phyloP scores from a whole-genome alignment of 2,797 vertebrate species.

The Tenualosa ilisha region DNA sequence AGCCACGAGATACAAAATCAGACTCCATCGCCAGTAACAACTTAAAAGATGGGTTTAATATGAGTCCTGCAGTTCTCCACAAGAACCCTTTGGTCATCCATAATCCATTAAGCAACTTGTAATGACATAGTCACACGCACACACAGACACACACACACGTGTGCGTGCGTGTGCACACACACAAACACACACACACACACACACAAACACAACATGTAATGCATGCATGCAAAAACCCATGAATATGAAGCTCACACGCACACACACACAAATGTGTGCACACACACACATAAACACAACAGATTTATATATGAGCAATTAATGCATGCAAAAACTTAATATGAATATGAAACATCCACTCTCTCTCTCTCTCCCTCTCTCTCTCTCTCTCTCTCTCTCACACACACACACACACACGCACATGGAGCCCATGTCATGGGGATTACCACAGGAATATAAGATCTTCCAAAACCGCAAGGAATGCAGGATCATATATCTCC shows the following conservation, averaged over 20 bases:
- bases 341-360: background rate
- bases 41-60: background rate
- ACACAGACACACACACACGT: background rate
- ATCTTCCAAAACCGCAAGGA: background rate
- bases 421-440: conserved; percentile 4
- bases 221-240: no score
- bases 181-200: background rate
- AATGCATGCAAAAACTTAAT: background rate
- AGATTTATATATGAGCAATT: background rate
- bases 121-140: background rate
- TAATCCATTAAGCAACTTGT: background rate
- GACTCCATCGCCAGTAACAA: background rate
- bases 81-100: background rate
- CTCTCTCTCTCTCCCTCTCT: background rate
- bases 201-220: background rate
- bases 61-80: background rate
- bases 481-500: conserved; percentile 13
- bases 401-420: background rate
- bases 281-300: background rate
- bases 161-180: no score
- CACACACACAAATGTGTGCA: background rate
- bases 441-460: conserved; percentile 9
- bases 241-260: background rate
- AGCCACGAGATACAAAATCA: background rate
- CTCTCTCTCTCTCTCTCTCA: no score